Percentiles rank a stretch among this genome's conserved stretches.
These are phyloP conservation scores for Phasia obesa DNA, from an alignment of 2,888 invertebrate species.

Conservation along the genomic window DNA sequence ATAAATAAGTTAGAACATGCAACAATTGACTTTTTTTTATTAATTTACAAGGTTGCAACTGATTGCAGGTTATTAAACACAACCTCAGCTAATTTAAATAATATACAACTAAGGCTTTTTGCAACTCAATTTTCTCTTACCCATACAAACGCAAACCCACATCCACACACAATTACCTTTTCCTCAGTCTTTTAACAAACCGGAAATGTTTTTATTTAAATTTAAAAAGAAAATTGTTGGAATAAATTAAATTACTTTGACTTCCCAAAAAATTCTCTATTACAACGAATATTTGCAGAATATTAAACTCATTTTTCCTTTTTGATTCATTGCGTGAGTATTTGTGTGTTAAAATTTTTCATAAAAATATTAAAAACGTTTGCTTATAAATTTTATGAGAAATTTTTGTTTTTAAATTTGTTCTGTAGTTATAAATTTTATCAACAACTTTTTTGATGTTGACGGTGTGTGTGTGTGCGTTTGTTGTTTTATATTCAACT, in stretches of 20 bases:
- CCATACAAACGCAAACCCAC: neutral
- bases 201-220: slow-evolving; percentile 14
- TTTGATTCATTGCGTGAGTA: neutral
- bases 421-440: slow-evolving; percentile 30
- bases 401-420: slow-evolving; percentile 5
- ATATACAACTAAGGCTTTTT: neutral
- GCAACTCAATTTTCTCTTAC: neutral
- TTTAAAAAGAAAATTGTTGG: slow-evolving; percentile 12
- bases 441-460: slow-evolving; percentile 46
- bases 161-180: neutral
- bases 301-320: slow-evolving; percentile 22
- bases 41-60: slow-evolving; percentile 30
- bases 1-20: neutral
- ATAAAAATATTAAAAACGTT: slow-evolving; percentile 20
- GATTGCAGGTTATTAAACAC: slow-evolving; percentile 26
- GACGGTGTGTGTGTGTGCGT: neutral
- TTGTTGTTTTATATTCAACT: neutral
- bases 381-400: slow-evolving; percentile 17
- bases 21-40: slow-evolving; percentile 16
- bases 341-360: slow-evolving; percentile 15
- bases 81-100: slow-evolving; percentile 6
- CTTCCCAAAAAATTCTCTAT: neutral
- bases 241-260: slow-evolving; percentile 3
- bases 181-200: neutral
- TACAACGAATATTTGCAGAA: neutral